Base-by-base conservation (phyloP, 2,888 invertebrate species). In the Teinopalpus imperialis region DNA sequence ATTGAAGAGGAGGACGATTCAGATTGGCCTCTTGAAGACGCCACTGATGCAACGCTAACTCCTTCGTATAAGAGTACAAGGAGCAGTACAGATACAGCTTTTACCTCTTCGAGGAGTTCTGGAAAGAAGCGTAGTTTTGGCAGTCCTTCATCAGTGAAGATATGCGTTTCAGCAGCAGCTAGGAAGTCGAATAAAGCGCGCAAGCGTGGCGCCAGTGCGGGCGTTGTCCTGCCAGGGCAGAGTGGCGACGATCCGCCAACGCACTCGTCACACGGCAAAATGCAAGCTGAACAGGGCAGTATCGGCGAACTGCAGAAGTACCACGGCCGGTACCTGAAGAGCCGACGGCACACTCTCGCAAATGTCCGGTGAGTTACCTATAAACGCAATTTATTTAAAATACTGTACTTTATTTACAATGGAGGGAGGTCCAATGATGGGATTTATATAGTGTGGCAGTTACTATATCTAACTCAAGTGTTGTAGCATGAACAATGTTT, bases 301-400 rank as follows among this genome's bases (percentile, higher is more conserved):
- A 96, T 97, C 74, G 96, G 95, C 43, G 96, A 96, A 81, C 91
- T 97, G 66, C 95, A 96, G 74, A 95, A 94, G 77, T 96, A 96
- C 81, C 96, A 96, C 76, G 95, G 94, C 63, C 88, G 95, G 63
- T 95, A 96, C 81, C 92, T 96, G 67, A 93, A 95, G 83, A 96
- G 94, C 69, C 91, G 97, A 51, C 92, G 97, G 44, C 97, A 97
- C 78, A 97, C 97, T 6, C 90, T 97, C 71, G 97, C 97, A 54
- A 97, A 97, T 88, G 96, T 97, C 85, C 95, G 96, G 96, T 97
- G 86, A 95, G 96, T 92, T 31, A n/a, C n/a, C n/a, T n/a, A n/a
- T n/a, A n/a, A n/a, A n/a, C n/a, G n/a, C n/a, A n/a, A n/a, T n/a
- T n/a, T n/a, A n/a, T n/a, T n/a, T n/a, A n/a, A n/a, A n/a, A n/a